A percentile compares a stretch with the other conserved stretches of the same genome.
Conservation (phyloP, 2,888 invertebrate species). For the Bombylius major region DNA sequence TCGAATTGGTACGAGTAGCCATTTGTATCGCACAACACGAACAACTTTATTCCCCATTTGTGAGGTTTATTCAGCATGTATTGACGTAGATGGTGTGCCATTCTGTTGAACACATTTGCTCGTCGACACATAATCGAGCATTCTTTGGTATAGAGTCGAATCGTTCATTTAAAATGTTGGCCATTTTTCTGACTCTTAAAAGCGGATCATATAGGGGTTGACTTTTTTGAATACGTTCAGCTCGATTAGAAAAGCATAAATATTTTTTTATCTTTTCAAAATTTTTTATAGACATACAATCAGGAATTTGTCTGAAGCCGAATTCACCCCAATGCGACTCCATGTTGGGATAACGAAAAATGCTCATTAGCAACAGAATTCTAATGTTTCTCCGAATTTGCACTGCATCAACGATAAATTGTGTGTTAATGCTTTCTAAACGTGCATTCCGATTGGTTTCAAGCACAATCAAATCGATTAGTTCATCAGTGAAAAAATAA, state of each 20-base stretch:
- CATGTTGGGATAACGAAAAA: conserved; percentile 11
- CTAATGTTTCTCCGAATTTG: background rate
- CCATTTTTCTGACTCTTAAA: conserved; percentile 12
- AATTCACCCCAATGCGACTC: conserved; percentile 11
- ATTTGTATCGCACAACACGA: conserved; percentile 7
- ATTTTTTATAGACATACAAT: conserved; percentile 6
- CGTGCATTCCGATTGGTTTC: background rate
- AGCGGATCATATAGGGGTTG: conserved; percentile 13
- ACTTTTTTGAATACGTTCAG: conserved; percentile 10
- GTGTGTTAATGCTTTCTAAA: background rate
- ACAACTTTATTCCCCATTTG: background rate
- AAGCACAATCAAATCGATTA: background rate
- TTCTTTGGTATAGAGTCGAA: conserved; percentile 14
- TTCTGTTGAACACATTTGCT: conserved; percentile 18
- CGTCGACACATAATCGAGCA: conserved; percentile 14
- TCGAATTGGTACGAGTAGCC: conserved; percentile 11
- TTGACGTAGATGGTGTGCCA: conserved; percentile 15
- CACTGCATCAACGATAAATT: background rate
- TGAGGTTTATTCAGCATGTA: conserved; percentile 2
- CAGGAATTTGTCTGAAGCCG: conserved; percentile 6
- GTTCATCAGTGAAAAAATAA: too few relatives aligned
- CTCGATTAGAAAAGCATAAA: background rate
- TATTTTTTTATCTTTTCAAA: conserved; percentile 1
- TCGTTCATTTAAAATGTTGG: conserved; percentile 12
- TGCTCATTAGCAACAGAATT: background rate